Evolutionary conservation across 1,140 invertebrate genomes (phyloP).

Genomic region (Drosophila ercepeae): DNA sequence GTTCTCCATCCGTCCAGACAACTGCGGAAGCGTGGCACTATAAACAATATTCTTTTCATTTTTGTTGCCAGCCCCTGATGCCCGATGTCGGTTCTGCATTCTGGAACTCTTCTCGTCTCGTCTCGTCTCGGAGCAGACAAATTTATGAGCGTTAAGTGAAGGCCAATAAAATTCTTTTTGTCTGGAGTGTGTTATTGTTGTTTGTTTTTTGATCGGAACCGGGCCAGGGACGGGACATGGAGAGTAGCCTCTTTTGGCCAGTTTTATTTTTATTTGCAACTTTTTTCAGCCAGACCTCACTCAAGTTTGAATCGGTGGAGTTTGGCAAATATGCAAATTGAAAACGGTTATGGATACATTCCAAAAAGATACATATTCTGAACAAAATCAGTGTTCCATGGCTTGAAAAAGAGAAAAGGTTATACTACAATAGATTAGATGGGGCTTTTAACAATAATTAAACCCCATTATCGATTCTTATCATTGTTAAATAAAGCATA

Average conservation of each 20-base stretch:
- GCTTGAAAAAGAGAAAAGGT: not conserved
- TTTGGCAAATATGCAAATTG: slow-evolving; percentile 17
- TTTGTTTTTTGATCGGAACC: not conserved
- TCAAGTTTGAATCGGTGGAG: slow-evolving; percentile 8
- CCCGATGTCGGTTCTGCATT: slow-evolving; percentile 14
- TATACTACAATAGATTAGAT: not conserved
- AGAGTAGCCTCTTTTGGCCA: slow-evolving; percentile 24
- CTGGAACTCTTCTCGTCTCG: slow-evolving; percentile 9
- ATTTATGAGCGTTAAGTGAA: slow-evolving; percentile 80
- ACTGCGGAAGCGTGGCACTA: slow-evolving; percentile 73
- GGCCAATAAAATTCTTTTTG: slow-evolving; percentile 79
- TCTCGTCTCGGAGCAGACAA: slow-evolving; percentile 67
- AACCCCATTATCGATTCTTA: slow-evolving; percentile 7
- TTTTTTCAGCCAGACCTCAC: slow-evolving; percentile 33
- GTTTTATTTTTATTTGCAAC: slow-evolving; percentile 54
- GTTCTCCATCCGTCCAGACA: slow-evolving; percentile 35
- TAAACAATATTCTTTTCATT: slow-evolving; percentile 66
- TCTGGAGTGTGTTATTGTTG: slow-evolving; percentile 62
- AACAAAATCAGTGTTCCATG: not conserved
- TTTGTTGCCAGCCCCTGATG: slow-evolving; percentile 45
- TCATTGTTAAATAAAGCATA: too few relatives aligned
- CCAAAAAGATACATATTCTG: too few relatives aligned
- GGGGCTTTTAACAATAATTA: not conserved
- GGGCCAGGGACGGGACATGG: not conserved
- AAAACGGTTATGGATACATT: not conserved